Evolutionary conservation across 1,140 invertebrate genomes (phyloP), one percentile per base, ranked within the genome.

Genomic region (Drosophila parvula): DNA sequence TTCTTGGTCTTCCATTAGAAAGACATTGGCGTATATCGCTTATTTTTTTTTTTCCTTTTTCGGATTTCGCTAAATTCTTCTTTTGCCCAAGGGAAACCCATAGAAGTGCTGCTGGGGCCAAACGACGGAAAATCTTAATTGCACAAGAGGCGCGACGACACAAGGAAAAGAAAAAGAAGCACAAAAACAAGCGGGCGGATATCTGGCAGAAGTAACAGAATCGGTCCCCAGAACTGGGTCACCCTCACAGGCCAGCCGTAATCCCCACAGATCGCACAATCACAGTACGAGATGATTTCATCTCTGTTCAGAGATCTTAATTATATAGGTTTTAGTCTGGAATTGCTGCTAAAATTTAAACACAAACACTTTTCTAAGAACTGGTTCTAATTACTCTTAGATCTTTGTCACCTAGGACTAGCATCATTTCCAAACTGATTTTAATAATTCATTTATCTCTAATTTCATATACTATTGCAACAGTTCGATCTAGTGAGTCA

Each of bases 1-100:
- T 86, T 86, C 83, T 88, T 86, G 79, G 82, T 88, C 82, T 86
- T 86, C 83, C 83, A 88, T 88, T 86, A 88, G 83, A 88, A 88
- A 88, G 80, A 89, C 84, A 89, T 89, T 88, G 83, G 74, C 77
- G 22, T 30, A 79, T 73, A 79, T 43, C 27, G 63, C 18, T 30
- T 12, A 27, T 47, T 47, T 28, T 27, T 27, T 60, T 65, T 53
- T 63, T 65, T 59, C 36, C 61, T 73, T 57, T 61, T 59, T 64
- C 58, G 28, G 74, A 58, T 45, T 61, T 56, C 22, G 73, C 58
- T 53, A 71, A 71, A 57, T 83, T 77, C 67, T 36, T 36, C 50
- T 32, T 50, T 3, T 16, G 81, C 57, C 55, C 50, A 76, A 63
- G 64, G 18, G 28, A 71, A 88, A 88, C 43, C 83, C 83, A 78